Evolutionary conservation across 2,797 vertebrate genomes (phyloP).

Genomic region (Petrocephalus sullivani): DNA sequence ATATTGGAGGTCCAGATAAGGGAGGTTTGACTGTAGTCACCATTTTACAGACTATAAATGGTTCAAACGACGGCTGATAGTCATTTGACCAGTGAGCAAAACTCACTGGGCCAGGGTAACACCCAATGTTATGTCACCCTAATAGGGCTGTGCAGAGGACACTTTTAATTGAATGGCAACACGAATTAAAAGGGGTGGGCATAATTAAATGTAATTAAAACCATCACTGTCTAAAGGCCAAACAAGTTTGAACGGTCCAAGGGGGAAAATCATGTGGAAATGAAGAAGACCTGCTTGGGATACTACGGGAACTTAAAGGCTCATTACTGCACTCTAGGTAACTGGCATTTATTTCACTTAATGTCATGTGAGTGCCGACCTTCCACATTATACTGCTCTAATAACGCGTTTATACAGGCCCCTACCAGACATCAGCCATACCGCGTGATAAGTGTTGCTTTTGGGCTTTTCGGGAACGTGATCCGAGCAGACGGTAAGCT

Average conservation of each 20-base stretch:
- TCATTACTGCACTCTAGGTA: neutral
- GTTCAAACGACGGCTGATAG: neutral
- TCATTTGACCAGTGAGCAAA: neutral
- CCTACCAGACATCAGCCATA: neutral
- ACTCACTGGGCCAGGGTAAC: neutral
- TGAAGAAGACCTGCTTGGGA: neutral
- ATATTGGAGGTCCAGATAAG: too few relatives aligned
- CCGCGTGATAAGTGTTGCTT: neutral
- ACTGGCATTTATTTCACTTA: neutral
- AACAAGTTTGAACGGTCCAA: neutral
- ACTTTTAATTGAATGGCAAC: neutral
- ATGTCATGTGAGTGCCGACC: neutral
- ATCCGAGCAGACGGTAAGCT: neutral
- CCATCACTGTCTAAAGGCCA: neutral
- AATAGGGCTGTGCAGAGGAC: neutral
- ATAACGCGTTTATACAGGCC: neutral
- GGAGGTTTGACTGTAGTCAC: neutral
- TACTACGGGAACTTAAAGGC: neutral
- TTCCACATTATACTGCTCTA: neutral
- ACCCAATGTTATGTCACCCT: neutral
- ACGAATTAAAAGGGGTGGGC: neutral
- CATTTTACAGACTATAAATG: neutral
- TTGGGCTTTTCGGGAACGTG: neutral
- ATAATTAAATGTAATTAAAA: neutral
- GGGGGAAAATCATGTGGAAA: neutral